A percentile compares a stretch with the other conserved stretches of the same genome.
Conservation (phyloP, 2,888 invertebrate genomes). For the Linnaemya vulpina region DNA sequence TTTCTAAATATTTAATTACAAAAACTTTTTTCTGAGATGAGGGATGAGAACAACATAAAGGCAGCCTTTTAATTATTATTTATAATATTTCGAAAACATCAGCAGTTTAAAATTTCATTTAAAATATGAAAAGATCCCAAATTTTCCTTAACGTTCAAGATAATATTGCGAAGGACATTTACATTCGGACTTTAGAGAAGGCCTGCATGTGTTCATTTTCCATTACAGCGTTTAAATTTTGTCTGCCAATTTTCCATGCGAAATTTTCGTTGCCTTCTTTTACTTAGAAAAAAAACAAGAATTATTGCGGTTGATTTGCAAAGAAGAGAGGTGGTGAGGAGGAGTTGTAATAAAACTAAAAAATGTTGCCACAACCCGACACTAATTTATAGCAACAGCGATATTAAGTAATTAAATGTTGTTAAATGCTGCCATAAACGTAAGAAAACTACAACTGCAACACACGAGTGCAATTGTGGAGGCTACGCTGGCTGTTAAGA, state of each 20-base stretch:
- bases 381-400: conserved; percentile 63
- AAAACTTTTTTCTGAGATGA: no score
- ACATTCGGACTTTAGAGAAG: background rate
- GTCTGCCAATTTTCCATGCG: background rate
- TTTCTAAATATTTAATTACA: no score
- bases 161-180: conserved; percentile 30
- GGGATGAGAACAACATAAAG: no score
- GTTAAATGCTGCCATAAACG: conserved; percentile 72
- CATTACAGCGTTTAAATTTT: conserved; percentile 13
- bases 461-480: conserved; percentile 11
- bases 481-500: conserved; percentile 42
- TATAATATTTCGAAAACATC: no score
- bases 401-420: conserved; percentile 72
- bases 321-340: conserved; percentile 3
- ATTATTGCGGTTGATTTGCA: background rate
- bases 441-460: conserved; percentile 55
- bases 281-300: background rate
- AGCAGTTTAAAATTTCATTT: conserved; percentile 38
- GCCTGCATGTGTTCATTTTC: conserved; percentile 10
- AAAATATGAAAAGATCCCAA: conserved; percentile 15
- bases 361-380: conserved; percentile 66
- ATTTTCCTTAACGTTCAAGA: conserved; percentile 2
- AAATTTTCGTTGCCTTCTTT: conserved; percentile 28
- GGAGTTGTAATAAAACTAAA: conserved; percentile 19
- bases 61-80: no score